Base-by-base conservation (phyloP, 2,113 vertebrate species). In the Elephantulus edwardii region DNA sequence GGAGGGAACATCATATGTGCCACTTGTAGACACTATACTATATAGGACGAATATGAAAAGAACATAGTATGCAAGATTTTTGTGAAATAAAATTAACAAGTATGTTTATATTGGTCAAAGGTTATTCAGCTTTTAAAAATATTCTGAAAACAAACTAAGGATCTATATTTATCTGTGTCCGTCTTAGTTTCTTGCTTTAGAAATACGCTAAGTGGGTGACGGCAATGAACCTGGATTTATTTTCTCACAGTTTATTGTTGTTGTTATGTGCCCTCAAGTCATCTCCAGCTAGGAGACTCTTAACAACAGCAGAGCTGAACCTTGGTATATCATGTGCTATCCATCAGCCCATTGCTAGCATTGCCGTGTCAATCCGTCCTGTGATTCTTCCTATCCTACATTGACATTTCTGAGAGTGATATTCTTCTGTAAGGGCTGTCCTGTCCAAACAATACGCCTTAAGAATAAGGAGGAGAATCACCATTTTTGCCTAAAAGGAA, bases 81-180 rank as follows among this genome's bases (percentile, higher is more conserved):
- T 84, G 42, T 76, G 8, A 64, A 85, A 82, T 90, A 13, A 89
- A 89, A 85, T 60, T 40, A 78, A 10, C 33, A 5, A 68, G n/a
- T 70, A 62, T 60, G 70, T 93, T 91, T 81, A 3, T 38, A 40
- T 30, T 79, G 35, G 16, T 58, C 42, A 33, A 74, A 3, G 62
- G 72, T 74, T 79, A 8, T 42, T 62, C 50, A 12, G 33, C 11
- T 82, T 72, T 60, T 9, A 58, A 62, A 92, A 52, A 76, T 26
- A 83, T 40, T 60, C 24, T 72, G 2, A 88, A 66, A 2, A 13
- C 8, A 48, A 80, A 74, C 26, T 38, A 42, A 44, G 20, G 26
- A 64, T 54, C 6, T 9, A 74, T 83, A 28, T 9, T 64, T 88
- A 48, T 50, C 6, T 0, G 28, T 62, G 56, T 86, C 5, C 38